Evolutionary conservation across 2,888 invertebrate species (phyloP).

Genomic region (Athalia circularis): DNA sequence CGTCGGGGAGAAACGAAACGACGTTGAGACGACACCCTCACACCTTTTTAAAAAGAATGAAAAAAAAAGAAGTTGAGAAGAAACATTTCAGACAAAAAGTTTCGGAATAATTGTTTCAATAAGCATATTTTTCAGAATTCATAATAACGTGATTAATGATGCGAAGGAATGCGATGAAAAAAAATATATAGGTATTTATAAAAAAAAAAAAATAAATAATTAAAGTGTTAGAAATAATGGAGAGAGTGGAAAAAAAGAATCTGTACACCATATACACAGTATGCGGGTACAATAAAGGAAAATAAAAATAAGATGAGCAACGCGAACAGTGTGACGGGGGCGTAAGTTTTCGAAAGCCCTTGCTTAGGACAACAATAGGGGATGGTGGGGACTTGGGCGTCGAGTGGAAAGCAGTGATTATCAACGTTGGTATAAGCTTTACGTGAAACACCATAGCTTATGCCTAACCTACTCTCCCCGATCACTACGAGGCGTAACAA

Average conservation of each 20-base stretch:
- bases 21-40: conserved; percentile 33
- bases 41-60: conserved; percentile 28
- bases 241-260: not conserved
- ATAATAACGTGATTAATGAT: too few relatives aligned
- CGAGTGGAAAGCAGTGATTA: conserved; percentile 61
- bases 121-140: too few relatives aligned
- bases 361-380: conserved; percentile 32
- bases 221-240: not conserved
- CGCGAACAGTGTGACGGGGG: conserved; percentile 4
- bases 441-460: conserved; percentile 47
- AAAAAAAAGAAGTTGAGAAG: not conserved
- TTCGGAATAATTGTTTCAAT: too few relatives aligned
- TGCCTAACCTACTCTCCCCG: conserved; percentile 27
- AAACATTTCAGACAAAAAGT: not conserved
- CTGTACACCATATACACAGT: too few relatives aligned
- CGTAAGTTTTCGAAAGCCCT: conserved; percentile 20
- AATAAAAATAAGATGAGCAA: conserved; percentile 18
- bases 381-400: not conserved
- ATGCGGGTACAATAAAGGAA: not conserved
- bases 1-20: not conserved
- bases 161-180: not conserved
- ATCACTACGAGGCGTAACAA: conserved; percentile 57
- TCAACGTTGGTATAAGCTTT: conserved; percentile 50
- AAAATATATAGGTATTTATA: not conserved
- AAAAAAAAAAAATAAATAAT: not conserved